Base-by-base conservation (phyloP, 2,797 vertebrate genomes). In the Bovichtus variegatus region DNA sequence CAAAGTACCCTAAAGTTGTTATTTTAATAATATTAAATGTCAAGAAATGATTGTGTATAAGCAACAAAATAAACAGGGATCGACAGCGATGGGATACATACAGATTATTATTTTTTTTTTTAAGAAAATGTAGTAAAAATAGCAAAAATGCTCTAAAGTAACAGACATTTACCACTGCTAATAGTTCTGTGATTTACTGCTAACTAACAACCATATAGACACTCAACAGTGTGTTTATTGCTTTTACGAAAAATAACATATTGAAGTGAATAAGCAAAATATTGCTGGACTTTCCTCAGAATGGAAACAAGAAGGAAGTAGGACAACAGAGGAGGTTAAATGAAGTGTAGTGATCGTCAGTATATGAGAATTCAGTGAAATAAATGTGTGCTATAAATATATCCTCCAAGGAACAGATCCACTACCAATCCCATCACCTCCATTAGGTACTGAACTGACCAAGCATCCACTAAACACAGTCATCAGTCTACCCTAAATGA, bases 401-500 rank as follows among this genome's bases (percentile, higher is more conserved):
- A 76, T 63, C 76, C 49, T 85, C 53, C 57, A 38, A 82, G 73
- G 84, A 65, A 78, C 53, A 83, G 62, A 71, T 69, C 61, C 79
- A 66, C 43, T 2, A 36, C 76, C 77, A 80, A 65, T 70, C 79
- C 83, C 82, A 88, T 88, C 82, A 84, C 81, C 73, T 89, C 82
- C 86, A 88, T 88, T 90, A 90, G 76, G 41, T 51, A 59, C 77
- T 73, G 59, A 83, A 79, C 78, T 77, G 58, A 68, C 65, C 74
- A 73, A 84, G 76, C 76, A 67, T 90, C 67, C 47, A 18, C 19
- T n/a, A n/a, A 21, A 76, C 67, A 80, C 85, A 61, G 65, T 84
- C 88, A 89, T 93, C 81, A 85, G 66, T 91, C 89, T 82, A 74
- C 60, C 77, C 81, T 74, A 84, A 91, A 86, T 47, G 76, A 76